A percentile compares a stretch with the other conserved stretches of the same genome.
phyloP scores from a whole-genome alignment of 2,113 vertebrate species.

The Formicarius rufipectus region DNA sequence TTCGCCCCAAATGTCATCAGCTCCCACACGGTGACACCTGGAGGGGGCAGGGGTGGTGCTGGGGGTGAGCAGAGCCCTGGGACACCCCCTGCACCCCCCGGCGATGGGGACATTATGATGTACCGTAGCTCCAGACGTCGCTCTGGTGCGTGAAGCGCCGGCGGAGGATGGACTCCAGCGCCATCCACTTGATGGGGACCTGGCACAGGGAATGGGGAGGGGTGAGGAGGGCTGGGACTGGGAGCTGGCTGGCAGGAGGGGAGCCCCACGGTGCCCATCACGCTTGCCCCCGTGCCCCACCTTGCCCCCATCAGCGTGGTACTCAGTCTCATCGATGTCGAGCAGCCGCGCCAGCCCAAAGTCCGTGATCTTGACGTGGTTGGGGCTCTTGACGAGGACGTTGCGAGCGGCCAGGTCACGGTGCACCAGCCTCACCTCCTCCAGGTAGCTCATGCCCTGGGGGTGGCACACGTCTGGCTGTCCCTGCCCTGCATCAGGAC shows the following conservation, averaged over 20 bases:
- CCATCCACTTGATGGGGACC: conserved; percentile 99
- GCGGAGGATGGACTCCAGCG: conserved; percentile 93
- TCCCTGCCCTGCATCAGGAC: not conserved
- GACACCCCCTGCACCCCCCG: accelerated
- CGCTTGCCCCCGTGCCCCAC: conserved; percentile 61
- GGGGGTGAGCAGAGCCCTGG: not conserved
- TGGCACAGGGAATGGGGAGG: conserved; percentile 1
- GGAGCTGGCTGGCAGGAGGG: not conserved
- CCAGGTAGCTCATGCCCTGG: conserved; percentile 96
- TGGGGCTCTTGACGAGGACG: conserved; percentile 93
- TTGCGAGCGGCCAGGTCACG: conserved; percentile 94
- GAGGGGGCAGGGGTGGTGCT: not conserved
- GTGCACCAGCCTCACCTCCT: conserved; percentile 94
- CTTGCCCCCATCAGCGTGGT: conserved; percentile 96
- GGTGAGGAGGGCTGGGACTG: accelerated
- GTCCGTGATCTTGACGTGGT: conserved; percentile 97
- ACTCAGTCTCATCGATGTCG: conserved; percentile 95
- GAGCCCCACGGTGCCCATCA: no score
- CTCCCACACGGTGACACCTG: conserved; percentile 98
- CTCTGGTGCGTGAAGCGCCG: conserved; percentile 97
- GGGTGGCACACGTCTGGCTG: not conserved
- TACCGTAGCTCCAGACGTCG: conserved; percentile 98
- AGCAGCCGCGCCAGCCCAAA: conserved; percentile 92
- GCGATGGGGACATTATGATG: accelerated
- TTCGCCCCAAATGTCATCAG: conserved; percentile 97